A percentile compares a stretch with the other conserved stretches of the same genome.
Evolutionary conservation across 2,797 vertebrate genomes (phyloP).

Genomic region (Thalassophryne amazonica): DNA sequence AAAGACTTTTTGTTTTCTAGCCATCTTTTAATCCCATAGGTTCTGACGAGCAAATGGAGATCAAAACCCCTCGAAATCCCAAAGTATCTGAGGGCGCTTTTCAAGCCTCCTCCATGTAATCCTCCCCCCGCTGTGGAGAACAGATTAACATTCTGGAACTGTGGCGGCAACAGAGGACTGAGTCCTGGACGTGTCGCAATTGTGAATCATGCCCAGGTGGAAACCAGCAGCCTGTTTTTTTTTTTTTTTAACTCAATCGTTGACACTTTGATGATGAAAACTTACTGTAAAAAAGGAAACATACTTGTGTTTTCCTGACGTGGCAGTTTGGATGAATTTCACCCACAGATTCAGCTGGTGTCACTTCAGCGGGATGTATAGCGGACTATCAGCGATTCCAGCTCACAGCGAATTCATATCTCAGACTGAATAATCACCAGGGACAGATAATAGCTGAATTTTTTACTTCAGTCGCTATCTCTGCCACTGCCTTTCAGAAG

Average conservation of each 20-base stretch:
- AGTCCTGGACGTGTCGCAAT: conserved; percentile 28
- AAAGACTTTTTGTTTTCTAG: conserved; percentile 31
- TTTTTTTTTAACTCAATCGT: conserved; percentile 28
- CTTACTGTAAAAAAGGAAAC: conserved; percentile 17
- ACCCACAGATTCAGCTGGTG: neutral
- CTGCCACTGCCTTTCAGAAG: neutral
- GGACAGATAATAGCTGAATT: conserved; percentile 6
- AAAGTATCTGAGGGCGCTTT: conserved; percentile 34
- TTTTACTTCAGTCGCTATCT: neutral
- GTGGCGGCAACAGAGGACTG: neutral
- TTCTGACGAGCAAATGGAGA: conserved; percentile 60
- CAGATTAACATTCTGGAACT: conserved; percentile 37
- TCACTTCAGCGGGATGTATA: neutral
- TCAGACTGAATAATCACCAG: conserved; percentile 9
- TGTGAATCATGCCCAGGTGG: conserved; percentile 35
- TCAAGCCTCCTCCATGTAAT: conserved; percentile 40
- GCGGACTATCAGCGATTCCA: neutral
- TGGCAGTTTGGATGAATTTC: neutral
- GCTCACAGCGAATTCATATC: neutral
- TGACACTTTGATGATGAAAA: conserved; percentile 41
- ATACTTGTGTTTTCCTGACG: neutral
- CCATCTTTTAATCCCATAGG: conserved; percentile 38
- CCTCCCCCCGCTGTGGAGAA: conserved; percentile 9
- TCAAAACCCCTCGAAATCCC: conserved; percentile 59
- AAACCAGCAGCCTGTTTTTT: conserved; percentile 9